Evolutionary conservation across 1,140 invertebrate species (phyloP).

Genomic region (Pseudomyrmex gracilis): DNA sequence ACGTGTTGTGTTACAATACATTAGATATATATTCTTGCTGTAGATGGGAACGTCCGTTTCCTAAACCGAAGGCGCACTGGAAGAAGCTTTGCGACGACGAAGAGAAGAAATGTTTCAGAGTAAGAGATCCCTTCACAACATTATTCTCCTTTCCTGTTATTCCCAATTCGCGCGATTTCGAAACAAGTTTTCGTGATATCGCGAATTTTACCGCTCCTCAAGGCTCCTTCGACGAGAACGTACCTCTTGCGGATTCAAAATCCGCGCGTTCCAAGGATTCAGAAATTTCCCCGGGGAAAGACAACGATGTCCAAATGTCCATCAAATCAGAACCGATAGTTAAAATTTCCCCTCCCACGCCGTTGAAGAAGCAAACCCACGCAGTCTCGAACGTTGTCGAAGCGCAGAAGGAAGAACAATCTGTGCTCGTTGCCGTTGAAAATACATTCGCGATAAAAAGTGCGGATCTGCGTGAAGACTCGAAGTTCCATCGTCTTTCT

Average conservation of each 20-base stretch:
- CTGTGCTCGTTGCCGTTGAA: not conserved
- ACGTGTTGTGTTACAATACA: too few relatives aligned
- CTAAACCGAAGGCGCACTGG: constrained; percentile 70
- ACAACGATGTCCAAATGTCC: not conserved
- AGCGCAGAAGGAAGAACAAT: not conserved
- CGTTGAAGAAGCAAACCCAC: constrained; percentile 11
- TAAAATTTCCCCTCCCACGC: constrained; percentile 44
- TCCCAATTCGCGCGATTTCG: constrained; percentile 10
- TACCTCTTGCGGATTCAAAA: constrained; percentile 58
- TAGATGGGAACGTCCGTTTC: constrained; percentile 75
- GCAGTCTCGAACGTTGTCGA: not conserved
- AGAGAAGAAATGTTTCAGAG: constrained; percentile 66
- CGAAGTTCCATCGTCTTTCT: constrained; percentile 4
- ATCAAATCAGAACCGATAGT: constrained; percentile 35
- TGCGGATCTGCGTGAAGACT: not conserved
- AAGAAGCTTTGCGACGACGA: constrained; percentile 66
- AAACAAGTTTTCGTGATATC: constrained; percentile 4
- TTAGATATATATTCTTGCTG: not conserved
- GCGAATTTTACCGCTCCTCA: constrained; percentile 27
- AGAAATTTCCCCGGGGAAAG: not conserved
- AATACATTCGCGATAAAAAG: constrained; percentile 30
- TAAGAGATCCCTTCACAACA: constrained; percentile 69
- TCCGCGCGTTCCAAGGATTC: constrained; percentile 28
- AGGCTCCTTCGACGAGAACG: constrained; percentile 24
- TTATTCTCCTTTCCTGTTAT: constrained; percentile 16